phyloP scores from a whole-genome alignment of 2,113 vertebrate species.

The Melanostigma gelatinosum region DNA sequence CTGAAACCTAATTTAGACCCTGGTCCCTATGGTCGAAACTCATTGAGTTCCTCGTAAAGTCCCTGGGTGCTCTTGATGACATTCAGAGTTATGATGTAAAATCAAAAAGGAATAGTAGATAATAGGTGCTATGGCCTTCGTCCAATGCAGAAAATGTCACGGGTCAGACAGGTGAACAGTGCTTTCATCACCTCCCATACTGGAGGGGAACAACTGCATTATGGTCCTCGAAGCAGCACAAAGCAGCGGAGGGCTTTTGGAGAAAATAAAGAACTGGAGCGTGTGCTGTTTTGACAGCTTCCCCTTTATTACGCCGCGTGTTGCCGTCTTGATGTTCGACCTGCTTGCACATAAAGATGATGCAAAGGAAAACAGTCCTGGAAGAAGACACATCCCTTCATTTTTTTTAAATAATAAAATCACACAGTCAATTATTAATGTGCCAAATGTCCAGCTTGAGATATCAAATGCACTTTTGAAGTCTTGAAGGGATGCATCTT shows the following conservation, averaged over 20 bases:
- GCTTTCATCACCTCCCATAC: constrained; percentile 17
- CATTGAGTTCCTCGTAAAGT: too few species aligned
- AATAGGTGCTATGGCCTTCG: background rate
- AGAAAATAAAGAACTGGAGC: constrained; percentile 13
- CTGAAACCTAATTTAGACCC: too few species aligned
- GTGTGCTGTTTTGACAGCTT: constrained; percentile 21
- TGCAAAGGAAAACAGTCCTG: constrained; percentile 41
- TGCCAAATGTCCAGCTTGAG: constrained; percentile 70
- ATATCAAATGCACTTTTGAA: constrained; percentile 79
- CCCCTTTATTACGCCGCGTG: constrained; percentile 15
- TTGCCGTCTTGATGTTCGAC: constrained; percentile 15
- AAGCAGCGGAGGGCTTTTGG: constrained; percentile 7
- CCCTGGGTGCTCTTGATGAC: too few species aligned
- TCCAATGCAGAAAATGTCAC: background rate
- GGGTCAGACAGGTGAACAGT: background rate
- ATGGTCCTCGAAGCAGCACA: background rate
- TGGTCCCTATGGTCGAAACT: too few species aligned
- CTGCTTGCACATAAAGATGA: constrained; percentile 34
- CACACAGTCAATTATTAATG: constrained; percentile 75
- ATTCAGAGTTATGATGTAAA: background rate
- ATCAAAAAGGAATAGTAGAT: background rate
- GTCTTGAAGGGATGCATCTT: constrained; percentile 66
- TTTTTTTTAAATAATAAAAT: constrained; percentile 77
- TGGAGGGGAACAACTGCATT: background rate
- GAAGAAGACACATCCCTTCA: constrained; percentile 51